phyloP scores from a whole-genome alignment of 2,113 vertebrate species.

The Menura novaehollandiae region DNA sequence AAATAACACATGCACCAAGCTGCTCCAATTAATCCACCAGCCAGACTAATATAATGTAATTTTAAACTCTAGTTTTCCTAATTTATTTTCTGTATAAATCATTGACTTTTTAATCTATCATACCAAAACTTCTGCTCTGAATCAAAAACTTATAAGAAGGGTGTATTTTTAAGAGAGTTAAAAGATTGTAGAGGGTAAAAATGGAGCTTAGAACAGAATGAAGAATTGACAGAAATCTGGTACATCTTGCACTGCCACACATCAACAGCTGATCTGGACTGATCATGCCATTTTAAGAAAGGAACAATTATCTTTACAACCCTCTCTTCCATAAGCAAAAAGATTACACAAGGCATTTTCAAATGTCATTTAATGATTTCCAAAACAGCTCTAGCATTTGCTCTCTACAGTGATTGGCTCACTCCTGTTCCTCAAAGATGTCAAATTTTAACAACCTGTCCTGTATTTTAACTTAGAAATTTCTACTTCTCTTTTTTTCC shows the following conservation, averaged over 20 bases:
- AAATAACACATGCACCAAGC: not conserved
- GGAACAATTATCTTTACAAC: not conserved
- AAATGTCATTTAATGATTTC: not conserved
- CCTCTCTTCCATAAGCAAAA: not conserved
- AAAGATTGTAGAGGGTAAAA: not conserved
- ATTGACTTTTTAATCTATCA: not conserved
- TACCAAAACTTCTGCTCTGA: not conserved
- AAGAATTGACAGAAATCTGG: not conserved
- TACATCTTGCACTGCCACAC: not conserved
- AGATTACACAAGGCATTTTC: not conserved
- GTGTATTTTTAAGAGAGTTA: not conserved
- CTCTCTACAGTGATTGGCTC: not conserved
- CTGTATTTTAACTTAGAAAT: not conserved
- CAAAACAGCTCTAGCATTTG: not conserved
- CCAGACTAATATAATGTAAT: not conserved
- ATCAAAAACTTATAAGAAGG: not conserved
- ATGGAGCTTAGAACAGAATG: not conserved
- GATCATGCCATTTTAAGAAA: not conserved
- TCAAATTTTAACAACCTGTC: not conserved
- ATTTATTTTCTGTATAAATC: not conserved
- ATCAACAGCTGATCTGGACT: not conserved
- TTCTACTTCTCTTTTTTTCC: not conserved
- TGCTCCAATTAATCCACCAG: not conserved
- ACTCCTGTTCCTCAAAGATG: not conserved
- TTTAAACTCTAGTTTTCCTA: not conserved